A percentile compares a stretch with the other conserved stretches of the same genome.
phyloP scores from a whole-genome alignment of 2,888 invertebrate genomes.

The Heliconius sara region DNA sequence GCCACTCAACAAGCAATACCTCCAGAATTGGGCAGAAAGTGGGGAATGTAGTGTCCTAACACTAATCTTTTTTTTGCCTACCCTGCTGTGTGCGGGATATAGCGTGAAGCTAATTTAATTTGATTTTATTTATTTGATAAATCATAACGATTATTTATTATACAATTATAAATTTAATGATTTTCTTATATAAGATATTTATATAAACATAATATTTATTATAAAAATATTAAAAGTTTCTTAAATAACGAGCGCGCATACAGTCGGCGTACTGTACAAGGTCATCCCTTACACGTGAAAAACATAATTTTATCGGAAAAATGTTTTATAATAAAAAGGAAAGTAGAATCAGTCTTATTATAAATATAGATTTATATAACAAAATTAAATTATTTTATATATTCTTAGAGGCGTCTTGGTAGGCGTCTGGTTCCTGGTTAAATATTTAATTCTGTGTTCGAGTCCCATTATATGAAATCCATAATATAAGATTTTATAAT shows the following conservation, averaged over 20 bases:
- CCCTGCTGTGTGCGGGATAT: too few relatives aligned
- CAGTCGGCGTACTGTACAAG: constrained; percentile 10
- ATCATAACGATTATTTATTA: not conserved
- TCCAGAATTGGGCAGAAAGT: too few relatives aligned
- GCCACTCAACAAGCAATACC: too few relatives aligned
- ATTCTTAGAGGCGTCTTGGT: not conserved
- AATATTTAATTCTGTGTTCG: not conserved
- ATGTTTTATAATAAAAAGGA: constrained; percentile 4
- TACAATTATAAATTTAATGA: not conserved
- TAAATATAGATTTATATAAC: not conserved
- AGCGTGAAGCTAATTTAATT: too few relatives aligned
- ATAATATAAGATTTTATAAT: not conserved
- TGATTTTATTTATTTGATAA: not conserved
- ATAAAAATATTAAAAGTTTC: constrained; percentile 7
- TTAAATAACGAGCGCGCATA: not conserved
- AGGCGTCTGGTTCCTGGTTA: not conserved
- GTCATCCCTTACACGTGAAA: constrained; percentile 22
- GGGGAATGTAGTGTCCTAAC: too few relatives aligned
- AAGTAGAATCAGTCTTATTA: not conserved
- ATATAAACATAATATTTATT: not conserved
- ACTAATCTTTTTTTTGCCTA: too few relatives aligned
- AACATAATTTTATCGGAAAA: constrained; percentile 7
- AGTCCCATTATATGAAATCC: too few relatives aligned
- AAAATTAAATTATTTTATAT: not conserved
- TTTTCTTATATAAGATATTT: not conserved